phyloP scores from a whole-genome alignment of 2,888 invertebrate species.

The Hipparchia semele region DNA sequence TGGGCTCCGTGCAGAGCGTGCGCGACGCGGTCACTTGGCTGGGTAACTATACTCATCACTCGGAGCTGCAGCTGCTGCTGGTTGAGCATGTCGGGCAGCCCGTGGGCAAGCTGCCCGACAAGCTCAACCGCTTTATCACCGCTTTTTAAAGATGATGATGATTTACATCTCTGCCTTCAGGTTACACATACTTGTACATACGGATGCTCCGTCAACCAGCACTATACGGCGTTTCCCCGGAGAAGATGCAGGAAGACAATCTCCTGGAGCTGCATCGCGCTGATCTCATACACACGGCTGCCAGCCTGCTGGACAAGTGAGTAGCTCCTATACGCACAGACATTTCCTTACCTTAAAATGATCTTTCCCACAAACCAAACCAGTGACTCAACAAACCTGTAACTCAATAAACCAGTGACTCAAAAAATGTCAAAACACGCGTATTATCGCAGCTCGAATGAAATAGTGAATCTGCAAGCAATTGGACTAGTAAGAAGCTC shows the following conservation, averaged over 20 bases:
- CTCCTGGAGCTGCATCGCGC: slow-evolving; percentile 95
- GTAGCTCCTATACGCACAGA: slow-evolving; percentile 35
- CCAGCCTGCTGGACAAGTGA: slow-evolving; percentile 90
- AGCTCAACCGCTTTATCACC: slow-evolving; percentile 86
- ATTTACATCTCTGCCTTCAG: slow-evolving; percentile 71
- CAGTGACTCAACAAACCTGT: too few species aligned
- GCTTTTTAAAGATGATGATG: too few species aligned
- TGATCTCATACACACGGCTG: slow-evolving; percentile 98
- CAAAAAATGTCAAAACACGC: too few species aligned
- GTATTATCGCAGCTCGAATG: too few species aligned
- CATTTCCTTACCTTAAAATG: too few species aligned
- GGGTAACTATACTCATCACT: slow-evolving; percentile 79
- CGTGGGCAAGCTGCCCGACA: slow-evolving; percentile 95
- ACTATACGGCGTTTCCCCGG: slow-evolving; percentile 93
- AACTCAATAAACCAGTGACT: too few species aligned
- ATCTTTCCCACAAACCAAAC: too few species aligned
- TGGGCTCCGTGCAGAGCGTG: slow-evolving; percentile 94
- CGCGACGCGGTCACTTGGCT: slow-evolving; percentile 96
- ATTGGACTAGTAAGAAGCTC: too few species aligned
- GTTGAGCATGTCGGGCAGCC: slow-evolving; percentile 87
- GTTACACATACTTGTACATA: slow-evolving; percentile 98
- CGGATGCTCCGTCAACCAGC: slow-evolving; percentile 96
- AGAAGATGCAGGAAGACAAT: slow-evolving; percentile 91
- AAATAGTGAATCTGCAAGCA: too few species aligned
- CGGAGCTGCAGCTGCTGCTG: slow-evolving; percentile 87